Conservation (phyloP, 1,140 invertebrate genomes). For the Bathynomus jamesi region DNA sequence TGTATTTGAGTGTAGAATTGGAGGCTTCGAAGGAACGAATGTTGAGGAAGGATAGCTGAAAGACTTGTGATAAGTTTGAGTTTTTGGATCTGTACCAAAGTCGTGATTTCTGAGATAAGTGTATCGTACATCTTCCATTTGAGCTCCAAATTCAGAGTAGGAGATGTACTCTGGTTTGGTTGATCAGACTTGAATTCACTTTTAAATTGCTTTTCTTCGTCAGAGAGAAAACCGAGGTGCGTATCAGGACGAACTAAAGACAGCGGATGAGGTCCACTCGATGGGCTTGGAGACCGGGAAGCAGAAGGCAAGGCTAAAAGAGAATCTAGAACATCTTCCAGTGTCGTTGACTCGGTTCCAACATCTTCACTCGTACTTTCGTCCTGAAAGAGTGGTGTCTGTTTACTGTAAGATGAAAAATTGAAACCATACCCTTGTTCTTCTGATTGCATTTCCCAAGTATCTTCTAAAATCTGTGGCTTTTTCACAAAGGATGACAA, state of each 20-base stretch:
- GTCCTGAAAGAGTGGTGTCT: not conserved
- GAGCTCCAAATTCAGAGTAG: not conserved
- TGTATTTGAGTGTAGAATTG: not conserved
- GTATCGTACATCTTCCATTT: not conserved
- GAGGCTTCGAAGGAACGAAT: not conserved
- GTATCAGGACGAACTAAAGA: conserved; percentile 37
- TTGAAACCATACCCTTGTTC: not conserved
- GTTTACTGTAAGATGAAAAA: not conserved
- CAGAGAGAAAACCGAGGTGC: conserved; percentile 34
- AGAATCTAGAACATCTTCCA: conserved; percentile 87
- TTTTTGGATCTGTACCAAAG: not conserved
- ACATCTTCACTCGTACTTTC: not conserved
- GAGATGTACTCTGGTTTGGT: not conserved
- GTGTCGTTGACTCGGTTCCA: conserved; percentile 46
- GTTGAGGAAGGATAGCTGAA: not conserved
- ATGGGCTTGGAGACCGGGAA: conserved; percentile 58
- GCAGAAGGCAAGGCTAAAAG: conserved; percentile 70
- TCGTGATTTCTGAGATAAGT: not conserved
- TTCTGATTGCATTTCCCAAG: not conserved
- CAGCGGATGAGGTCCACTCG: conserved; percentile 42
- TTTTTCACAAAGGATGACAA: not conserved
- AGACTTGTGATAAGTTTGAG: not conserved
- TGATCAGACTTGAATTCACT: not conserved
- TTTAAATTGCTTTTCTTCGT: too few species aligned
- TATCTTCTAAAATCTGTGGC: not conserved